Conservation (phyloP, 2,797 vertebrate genomes). For the Orestias chungarensis region DNA sequence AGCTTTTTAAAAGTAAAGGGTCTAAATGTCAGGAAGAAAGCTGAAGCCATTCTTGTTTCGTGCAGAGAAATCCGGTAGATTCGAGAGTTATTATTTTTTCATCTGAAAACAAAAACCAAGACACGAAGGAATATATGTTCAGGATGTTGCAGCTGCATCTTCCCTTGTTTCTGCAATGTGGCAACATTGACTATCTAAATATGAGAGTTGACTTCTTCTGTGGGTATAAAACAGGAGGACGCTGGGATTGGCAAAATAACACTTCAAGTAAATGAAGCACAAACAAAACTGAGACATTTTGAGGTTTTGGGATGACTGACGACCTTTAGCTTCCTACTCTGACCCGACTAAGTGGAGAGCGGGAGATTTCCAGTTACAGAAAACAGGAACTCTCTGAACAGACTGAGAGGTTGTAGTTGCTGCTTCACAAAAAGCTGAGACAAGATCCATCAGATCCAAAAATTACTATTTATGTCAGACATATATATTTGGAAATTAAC, state of each 20-base stretch:
- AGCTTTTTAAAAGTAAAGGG: neutral
- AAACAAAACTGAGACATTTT: neutral
- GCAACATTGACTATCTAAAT: neutral
- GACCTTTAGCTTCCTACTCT: too few species aligned
- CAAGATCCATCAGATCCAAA: too few species aligned
- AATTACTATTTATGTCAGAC: too few species aligned
- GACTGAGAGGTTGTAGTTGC: too few species aligned
- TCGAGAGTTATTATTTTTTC: too few species aligned
- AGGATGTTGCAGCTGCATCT: neutral
- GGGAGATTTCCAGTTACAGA: too few species aligned
- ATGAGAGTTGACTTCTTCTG: neutral
- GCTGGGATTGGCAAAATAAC: neutral
- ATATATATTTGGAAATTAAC: too few species aligned
- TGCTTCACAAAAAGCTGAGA: too few species aligned
- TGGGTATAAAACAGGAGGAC: neutral
- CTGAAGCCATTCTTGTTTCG: neutral
- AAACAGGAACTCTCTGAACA: too few species aligned
- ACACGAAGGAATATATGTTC: neutral
- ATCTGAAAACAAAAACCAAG: neutral
- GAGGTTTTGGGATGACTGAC: neutral
- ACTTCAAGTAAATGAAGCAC: neutral
- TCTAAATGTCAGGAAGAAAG: neutral
- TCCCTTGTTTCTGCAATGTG: neutral
- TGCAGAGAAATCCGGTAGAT: too few species aligned
- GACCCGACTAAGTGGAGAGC: too few species aligned